A percentile compares a stretch with the other conserved stretches of the same genome.
phyloP scores from a whole-genome alignment of 2,888 invertebrate genomes.

The Pasiphila rectangulata region DNA sequence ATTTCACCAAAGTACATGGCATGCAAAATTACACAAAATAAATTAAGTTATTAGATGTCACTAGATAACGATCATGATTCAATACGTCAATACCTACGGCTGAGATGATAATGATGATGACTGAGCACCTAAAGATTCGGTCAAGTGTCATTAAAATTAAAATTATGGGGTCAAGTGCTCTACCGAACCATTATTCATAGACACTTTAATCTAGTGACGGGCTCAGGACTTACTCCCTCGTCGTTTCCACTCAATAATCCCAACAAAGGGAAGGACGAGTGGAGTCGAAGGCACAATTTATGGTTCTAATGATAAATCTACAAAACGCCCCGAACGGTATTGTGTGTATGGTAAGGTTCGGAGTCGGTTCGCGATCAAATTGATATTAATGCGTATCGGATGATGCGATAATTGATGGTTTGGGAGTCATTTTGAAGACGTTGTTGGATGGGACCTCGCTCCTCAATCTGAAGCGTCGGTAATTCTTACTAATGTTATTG shows the following conservation, averaged over 20 bases:
- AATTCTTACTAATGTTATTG: too few species aligned
- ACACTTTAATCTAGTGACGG: constrained; percentile 24
- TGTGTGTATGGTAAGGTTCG: constrained; percentile 12
- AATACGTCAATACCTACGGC: too few species aligned
- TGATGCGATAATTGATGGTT: not conserved
- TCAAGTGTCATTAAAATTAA: too few species aligned
- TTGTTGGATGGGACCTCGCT: too few species aligned
- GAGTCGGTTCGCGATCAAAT: not conserved
- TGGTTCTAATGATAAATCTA: constrained; percentile 32
- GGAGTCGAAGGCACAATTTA: constrained; percentile 41
- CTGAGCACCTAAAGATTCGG: too few species aligned
- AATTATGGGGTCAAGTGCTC: too few species aligned
- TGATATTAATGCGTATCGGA: constrained; percentile 1
- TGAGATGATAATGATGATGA: too few species aligned
- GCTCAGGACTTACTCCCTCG: constrained; percentile 45
- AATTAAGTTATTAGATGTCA: too few species aligned
- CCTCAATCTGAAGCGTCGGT: not conserved
- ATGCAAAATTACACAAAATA: too few species aligned
- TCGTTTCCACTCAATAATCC: constrained; percentile 53
- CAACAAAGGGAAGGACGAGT: constrained; percentile 51
- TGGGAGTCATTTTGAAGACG: not conserved
- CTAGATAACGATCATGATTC: too few species aligned
- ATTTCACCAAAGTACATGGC: too few species aligned
- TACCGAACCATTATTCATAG: constrained; percentile 2
- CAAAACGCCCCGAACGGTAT: constrained; percentile 7